Evolutionary conservation across 2,797 vertebrate species (phyloP).

Genomic region (Pseudopleuronectes americanus): DNA sequence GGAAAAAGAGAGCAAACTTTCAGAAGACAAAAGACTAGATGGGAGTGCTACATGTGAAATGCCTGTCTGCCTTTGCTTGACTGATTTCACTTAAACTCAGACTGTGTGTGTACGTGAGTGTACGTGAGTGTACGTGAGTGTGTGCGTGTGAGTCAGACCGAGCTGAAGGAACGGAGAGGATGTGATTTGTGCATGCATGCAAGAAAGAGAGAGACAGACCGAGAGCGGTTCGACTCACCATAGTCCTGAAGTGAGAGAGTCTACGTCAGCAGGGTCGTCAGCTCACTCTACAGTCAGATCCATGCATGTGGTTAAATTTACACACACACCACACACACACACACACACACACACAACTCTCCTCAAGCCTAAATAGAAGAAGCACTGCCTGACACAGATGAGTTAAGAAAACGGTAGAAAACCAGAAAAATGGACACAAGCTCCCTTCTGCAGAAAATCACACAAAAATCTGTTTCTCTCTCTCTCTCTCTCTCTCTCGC

Average conservation of each 20-base stretch:
- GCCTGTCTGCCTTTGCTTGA: constrained; percentile 20
- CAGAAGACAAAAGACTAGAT: neutral
- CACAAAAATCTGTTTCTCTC: constrained; percentile 1
- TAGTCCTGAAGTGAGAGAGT: constrained; percentile 51
- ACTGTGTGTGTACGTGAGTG: constrained; percentile 5
- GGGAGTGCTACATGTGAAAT: constrained; percentile 14
- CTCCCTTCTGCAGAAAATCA: constrained; percentile 32
- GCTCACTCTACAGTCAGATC: constrained; percentile 33
- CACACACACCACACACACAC: neutral
- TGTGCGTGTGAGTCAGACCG: constrained; percentile 16
- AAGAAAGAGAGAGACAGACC: neutral
- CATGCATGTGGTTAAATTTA: neutral
- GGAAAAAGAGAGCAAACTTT: constrained; percentile 7
- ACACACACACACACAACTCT: neutral
- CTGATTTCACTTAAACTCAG: constrained; percentile 33
- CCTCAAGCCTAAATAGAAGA: neutral
- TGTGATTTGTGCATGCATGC: constrained; percentile 49
- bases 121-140: too few species aligned
- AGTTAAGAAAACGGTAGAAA: constrained; percentile 16
- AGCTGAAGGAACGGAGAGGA: constrained; percentile 41
- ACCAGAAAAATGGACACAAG: constrained; percentile 20
- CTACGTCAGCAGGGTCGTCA: constrained; percentile 33
- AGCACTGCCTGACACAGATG: neutral
- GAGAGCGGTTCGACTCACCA: constrained; percentile 47
- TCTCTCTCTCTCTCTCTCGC: constrained; percentile 12